These are phyloP conservation scores for Decapterus maruadsi DNA, from an alignment of 2,797 vertebrate species.

Conservation along the genomic window DNA sequence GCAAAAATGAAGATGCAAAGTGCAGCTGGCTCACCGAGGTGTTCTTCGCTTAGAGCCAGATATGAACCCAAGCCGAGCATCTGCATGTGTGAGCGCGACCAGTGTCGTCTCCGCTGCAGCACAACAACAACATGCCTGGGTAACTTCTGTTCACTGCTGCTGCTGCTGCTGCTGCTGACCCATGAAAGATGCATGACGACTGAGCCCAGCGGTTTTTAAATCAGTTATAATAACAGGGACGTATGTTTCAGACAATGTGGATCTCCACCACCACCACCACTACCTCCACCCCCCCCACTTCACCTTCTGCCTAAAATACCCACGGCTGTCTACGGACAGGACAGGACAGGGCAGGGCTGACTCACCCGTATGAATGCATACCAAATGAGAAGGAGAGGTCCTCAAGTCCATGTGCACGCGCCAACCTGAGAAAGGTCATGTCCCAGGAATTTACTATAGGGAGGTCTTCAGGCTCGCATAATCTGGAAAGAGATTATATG, in stretches of 20 bases:
- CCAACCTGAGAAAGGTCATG: conserved; percentile 56
- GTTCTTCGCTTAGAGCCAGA: conserved; percentile 23
- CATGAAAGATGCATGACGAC: conserved; percentile 55
- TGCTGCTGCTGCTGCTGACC: conserved; percentile 27
- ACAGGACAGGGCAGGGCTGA: conserved; percentile 45
- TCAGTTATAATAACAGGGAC: conserved; percentile 55
- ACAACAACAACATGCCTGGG: conserved; percentile 24
- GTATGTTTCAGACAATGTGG: conserved; percentile 37
- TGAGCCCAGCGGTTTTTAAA: conserved; percentile 56
- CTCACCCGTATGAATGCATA: conserved; percentile 48
- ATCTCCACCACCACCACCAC: background rate
- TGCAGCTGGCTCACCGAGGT: conserved; percentile 8
- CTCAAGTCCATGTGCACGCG: conserved; percentile 14
- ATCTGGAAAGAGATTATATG: conserved; percentile 44
- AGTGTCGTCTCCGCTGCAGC: conserved; percentile 29
- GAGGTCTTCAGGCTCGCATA: conserved; percentile 41
- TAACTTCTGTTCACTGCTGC: conserved; percentile 46
- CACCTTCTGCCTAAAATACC: conserved; percentile 30
- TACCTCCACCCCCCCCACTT: too few species aligned
- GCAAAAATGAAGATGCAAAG: conserved; percentile 47
- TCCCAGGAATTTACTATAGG: conserved; percentile 52
- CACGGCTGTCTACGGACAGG: conserved; percentile 8
- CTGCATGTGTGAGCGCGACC: conserved; percentile 28
- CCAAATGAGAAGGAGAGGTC: conserved; percentile 41
- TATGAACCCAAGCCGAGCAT: conserved; percentile 36